phyloP scores from a whole-genome alignment of 1,140 invertebrate species.

The Drosophila obscura region DNA sequence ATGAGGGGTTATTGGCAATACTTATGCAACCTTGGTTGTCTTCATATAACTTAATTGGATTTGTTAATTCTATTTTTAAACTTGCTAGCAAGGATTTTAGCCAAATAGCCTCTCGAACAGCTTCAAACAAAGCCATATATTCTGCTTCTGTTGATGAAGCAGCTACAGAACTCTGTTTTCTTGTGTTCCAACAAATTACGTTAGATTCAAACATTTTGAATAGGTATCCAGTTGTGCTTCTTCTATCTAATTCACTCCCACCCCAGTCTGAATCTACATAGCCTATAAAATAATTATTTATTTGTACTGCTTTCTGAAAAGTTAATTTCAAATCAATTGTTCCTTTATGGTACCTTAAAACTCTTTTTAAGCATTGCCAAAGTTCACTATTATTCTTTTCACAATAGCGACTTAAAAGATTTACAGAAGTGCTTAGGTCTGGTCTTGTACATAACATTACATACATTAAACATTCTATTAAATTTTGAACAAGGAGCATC shows the following conservation, averaged over 20 bases:
- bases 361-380: slow-evolving; percentile 31
- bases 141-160: slow-evolving; percentile 58
- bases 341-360: slow-evolving; percentile 47
- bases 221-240: slow-evolving; percentile 7
- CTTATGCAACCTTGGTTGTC: slow-evolving; percentile 17
- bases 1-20: no score
- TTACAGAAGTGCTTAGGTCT: slow-evolving; percentile 21
- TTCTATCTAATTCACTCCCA: no score
- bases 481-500: slow-evolving; percentile 28
- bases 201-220: slow-evolving; percentile 53
- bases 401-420: slow-evolving; percentile 23
- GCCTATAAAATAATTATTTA: no score
- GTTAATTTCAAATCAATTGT: slow-evolving; percentile 25
- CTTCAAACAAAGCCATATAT: slow-evolving; percentile 64
- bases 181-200: slow-evolving; percentile 75
- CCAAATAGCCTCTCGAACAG: slow-evolving; percentile 13
- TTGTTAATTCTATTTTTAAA: background rate
- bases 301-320: slow-evolving; percentile 19
- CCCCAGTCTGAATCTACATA: no score
- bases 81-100: background rate
- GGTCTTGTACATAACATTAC: slow-evolving; percentile 19
- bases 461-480: slow-evolving; percentile 42
- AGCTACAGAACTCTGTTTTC: slow-evolving; percentile 71
- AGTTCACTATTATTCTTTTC: slow-evolving; percentile 40
- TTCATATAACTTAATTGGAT: slow-evolving; percentile 33